Evolutionary conservation across 2,888 invertebrate species (phyloP).

Genomic region (Gisinianus flammeolus): DNA sequence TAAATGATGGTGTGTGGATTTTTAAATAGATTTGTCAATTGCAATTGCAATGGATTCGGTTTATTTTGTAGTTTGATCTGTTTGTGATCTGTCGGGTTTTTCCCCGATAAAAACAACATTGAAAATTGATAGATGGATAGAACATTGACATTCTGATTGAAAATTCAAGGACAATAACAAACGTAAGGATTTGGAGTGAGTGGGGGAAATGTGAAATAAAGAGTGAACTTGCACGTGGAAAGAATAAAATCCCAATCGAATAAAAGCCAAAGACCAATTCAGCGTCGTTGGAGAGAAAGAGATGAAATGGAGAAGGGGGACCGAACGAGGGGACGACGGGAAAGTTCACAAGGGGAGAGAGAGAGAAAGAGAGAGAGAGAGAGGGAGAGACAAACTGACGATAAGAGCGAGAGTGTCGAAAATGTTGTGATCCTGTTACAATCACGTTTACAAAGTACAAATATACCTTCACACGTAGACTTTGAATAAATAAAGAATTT

Average conservation of each 20-base stretch:
- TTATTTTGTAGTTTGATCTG: too few species aligned
- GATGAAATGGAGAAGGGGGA: not conserved
- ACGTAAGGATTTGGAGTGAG: too few species aligned
- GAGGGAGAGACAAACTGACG: not conserved
- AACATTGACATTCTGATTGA: too few species aligned
- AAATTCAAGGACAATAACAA: too few species aligned
- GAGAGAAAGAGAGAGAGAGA: not conserved
- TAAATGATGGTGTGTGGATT: too few species aligned
- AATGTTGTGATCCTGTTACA: not conserved
- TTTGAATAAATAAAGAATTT: constrained; percentile 22
- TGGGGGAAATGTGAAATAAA: too few species aligned
- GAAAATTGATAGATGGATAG: too few species aligned
- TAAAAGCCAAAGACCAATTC: not conserved
- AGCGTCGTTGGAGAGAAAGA: not conserved
- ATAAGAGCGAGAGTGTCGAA: not conserved
- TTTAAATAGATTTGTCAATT: too few species aligned
- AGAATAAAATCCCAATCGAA: constrained; percentile 24
- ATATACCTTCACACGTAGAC: not conserved
- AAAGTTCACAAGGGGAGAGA: not conserved
- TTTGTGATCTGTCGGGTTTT: too few species aligned
- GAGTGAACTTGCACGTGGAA: constrained; percentile 14
- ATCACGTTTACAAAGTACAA: not conserved
- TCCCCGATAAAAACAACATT: too few species aligned
- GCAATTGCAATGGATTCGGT: too few species aligned
- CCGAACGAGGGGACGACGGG: not conserved